phyloP scores from a whole-genome alignment of 2,797 vertebrate genomes.

The Phoeniculus purpureus region DNA sequence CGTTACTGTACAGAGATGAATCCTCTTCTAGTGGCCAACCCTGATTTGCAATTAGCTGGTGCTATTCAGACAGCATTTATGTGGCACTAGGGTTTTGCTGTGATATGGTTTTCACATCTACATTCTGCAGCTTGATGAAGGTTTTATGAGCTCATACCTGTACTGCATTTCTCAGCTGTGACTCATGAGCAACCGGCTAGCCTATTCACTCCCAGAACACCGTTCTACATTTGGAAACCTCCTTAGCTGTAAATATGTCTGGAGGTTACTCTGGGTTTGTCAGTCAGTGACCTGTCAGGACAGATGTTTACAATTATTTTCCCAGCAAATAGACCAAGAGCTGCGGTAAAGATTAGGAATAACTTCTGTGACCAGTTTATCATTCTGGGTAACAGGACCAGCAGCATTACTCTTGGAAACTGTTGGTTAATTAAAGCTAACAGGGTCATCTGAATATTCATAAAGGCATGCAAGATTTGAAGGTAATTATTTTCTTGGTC shows the following conservation, averaged over 20 bases:
- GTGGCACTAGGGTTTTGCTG: constrained; percentile 10
- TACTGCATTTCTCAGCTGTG: constrained; percentile 43
- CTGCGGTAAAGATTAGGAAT: not conserved
- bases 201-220: constrained; percentile 19
- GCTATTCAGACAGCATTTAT: constrained; percentile 27
- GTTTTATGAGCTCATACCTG: constrained; percentile 62
- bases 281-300: not conserved
- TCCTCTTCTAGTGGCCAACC: not conserved
- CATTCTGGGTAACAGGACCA: not conserved
- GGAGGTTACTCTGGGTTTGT: not conserved
- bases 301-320: constrained; percentile 52
- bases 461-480: not conserved
- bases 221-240: constrained; percentile 24
- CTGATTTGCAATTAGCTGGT: constrained; percentile 30
- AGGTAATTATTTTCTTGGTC: not conserved
- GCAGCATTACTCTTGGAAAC: not conserved
- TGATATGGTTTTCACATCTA: not conserved
- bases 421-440: not conserved
- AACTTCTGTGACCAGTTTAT: not conserved
- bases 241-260: constrained; percentile 34
- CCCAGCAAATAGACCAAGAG: not conserved
- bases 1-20: not conserved
- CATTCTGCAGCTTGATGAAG: not conserved
- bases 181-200: not conserved
- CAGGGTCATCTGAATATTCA: not conserved